Base-by-base conservation (phyloP, 2,113 vertebrate genomes). In the Nipponia nippon region DNA sequence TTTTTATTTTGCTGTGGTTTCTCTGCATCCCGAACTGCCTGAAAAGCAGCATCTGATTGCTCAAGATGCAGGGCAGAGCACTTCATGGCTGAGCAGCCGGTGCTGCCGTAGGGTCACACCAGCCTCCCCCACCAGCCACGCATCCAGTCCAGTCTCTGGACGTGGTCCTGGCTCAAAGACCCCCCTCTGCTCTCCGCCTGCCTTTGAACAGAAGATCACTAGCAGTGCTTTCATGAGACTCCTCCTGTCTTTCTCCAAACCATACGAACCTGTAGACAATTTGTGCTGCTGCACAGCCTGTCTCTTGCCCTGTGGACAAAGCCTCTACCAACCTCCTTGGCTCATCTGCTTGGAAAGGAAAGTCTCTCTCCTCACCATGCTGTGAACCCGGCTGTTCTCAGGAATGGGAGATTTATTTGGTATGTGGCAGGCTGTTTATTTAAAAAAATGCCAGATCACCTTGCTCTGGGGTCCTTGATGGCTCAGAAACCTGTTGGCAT, bases 231-330 rank as follows among this genome's bases (percentile, higher is more conserved):
- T 13, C 44, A 25, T 4, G 16, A 66, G 38, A 27, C 12, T 18
- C 20, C 36, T 93, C 30, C 56, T 19, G 49, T 14, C 55, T 21
- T 63, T 50, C 56, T 44, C 71, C 46, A 23, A 38, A 50, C 53
- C 7, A 1, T 2, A 14, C 0, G 27, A 67, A 44, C 23, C 66
- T 16, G 14, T 1, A 42, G 42, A 15, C 19, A 34, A 30, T 11
- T 17, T 5, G 11, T 7, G 56, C 44, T 29, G 36, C 67, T 25
- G 38, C 38, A 14, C 50, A 44, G 29, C 23, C 26, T 13, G 36
- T 18, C 47, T 32, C 30, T 15, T 7, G 9, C 16, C 16, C 32
- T 16, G 3, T 3, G 16, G 38, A 47, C 30, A 29, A 71, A 49
- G 23, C 27, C 13, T 79, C 53, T 62, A 47, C n/a, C 42, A 36